A percentile compares a stretch with the other conserved stretches of the same genome.
These are phyloP conservation scores for Alexandromys fortis DNA, from an alignment of 2,113 vertebrate genomes.

Conservation along the genomic window DNA sequence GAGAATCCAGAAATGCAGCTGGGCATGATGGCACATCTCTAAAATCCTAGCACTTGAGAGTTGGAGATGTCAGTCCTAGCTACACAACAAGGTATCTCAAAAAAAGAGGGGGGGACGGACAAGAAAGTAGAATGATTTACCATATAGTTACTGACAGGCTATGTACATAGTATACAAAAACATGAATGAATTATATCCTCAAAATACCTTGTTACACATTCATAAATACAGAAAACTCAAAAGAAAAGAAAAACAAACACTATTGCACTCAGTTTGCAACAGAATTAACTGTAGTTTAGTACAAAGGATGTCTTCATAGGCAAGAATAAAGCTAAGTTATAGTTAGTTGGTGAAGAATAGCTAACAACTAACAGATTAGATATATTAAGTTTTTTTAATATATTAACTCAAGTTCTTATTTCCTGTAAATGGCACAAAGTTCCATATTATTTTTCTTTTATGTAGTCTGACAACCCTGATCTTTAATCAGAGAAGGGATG, in stretches of 20 bases:
- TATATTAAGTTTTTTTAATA: background rate
- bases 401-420: background rate
- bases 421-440: background rate
- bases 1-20: background rate
- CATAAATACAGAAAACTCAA: background rate
- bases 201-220: background rate
- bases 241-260: background rate
- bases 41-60: background rate
- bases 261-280: background rate
- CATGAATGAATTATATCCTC: background rate
- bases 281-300: conserved; percentile 31
- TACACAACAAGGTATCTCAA: background rate
- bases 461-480: background rate
- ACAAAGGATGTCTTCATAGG: background rate
- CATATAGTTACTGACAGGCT: background rate
- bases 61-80: background rate
- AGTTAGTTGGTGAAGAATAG: background rate
- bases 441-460: background rate
- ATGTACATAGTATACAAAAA: background rate
- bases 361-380: conserved; percentile 1
- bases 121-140: background rate
- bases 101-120: background rate
- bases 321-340: conserved; percentile 26
- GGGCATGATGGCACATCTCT: background rate
- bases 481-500: background rate